phyloP scores from a whole-genome alignment of 1,140 invertebrate species.

The Liolophura sinensis region DNA sequence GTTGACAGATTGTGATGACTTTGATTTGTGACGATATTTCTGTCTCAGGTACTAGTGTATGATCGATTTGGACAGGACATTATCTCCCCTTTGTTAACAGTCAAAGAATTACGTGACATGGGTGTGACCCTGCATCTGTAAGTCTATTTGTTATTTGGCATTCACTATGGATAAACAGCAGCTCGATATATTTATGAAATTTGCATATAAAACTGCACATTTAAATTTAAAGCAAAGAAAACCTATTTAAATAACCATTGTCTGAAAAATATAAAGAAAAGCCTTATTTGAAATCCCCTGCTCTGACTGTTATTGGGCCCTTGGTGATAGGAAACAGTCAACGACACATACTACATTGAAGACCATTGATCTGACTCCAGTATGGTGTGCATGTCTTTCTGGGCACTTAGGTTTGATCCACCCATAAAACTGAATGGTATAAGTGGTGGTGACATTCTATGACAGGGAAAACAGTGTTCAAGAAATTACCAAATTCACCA shows the following conservation, averaged over 20 bases:
- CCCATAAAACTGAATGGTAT: too few relatives aligned
- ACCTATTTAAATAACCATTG: not conserved
- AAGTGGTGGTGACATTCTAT: too few relatives aligned
- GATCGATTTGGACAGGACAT: constrained; percentile 97
- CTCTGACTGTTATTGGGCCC: too few relatives aligned
- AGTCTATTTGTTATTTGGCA: constrained; percentile 47
- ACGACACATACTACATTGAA: too few relatives aligned
- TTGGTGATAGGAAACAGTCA: too few relatives aligned
- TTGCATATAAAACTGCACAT: not conserved
- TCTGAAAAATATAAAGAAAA: too few relatives aligned
- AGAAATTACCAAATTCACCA: too few relatives aligned
- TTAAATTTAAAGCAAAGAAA: constrained; percentile 1
- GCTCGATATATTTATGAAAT: not conserved
- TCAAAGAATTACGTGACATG: constrained; percentile 93
- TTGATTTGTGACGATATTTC: constrained; percentile 4
- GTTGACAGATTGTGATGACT: not conserved
- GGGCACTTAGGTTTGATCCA: too few relatives aligned
- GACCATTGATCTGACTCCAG: too few relatives aligned
- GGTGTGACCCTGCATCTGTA: constrained; percentile 97
- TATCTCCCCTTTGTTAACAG: constrained; percentile 93
- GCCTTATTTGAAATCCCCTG: too few relatives aligned
- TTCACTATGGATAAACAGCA: not conserved
- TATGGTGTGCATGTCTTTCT: too few relatives aligned
- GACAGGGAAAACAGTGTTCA: too few relatives aligned
- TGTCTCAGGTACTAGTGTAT: constrained; percentile 80